phyloP scores from a whole-genome alignment of 1,140 invertebrate genomes.

The Matsumurasca onukii region DNA sequence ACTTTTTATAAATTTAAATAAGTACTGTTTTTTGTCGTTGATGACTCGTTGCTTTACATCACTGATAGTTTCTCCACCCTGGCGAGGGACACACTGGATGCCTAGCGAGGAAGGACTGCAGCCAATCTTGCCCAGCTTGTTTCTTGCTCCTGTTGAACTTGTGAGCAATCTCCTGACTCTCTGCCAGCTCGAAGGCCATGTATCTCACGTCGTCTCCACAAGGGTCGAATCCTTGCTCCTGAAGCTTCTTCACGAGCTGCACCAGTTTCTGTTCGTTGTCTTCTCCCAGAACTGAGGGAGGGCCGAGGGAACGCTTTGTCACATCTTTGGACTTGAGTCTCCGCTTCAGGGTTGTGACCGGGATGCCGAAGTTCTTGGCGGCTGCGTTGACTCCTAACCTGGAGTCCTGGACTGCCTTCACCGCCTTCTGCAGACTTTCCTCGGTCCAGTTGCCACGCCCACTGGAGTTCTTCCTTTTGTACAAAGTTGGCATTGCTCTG shows the following conservation, averaged over 20 bases:
- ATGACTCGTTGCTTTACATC: no score
- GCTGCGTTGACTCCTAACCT: conserved; percentile 12
- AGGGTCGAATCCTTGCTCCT: neutral
- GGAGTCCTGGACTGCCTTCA: neutral
- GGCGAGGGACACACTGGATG: no score
- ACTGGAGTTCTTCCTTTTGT: conserved; percentile 1
- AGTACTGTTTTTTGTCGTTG: no score
- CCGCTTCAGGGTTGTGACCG: conserved; percentile 2
- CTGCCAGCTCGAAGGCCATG: conserved; percentile 14
- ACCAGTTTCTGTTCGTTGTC: conserved; percentile 16
- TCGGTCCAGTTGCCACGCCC: conserved; percentile 12
- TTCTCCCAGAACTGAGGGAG: neutral
- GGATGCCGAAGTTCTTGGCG: neutral
- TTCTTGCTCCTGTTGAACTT: conserved; percentile 10
- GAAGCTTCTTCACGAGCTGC: conserved; percentile 7
- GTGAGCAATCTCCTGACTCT: neutral
- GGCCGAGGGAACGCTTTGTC: neutral
- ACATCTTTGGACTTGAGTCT: conserved; percentile 6
- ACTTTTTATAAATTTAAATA: no score
- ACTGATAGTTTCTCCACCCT: no score
- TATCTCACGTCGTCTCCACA: neutral
- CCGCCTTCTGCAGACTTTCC: conserved; percentile 7
- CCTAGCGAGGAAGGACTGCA: no score
- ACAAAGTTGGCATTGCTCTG: conserved; percentile 11
- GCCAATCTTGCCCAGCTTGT: no score